Base-by-base conservation (phyloP, 2,113 vertebrate genomes). In the Anguilla rostrata region DNA sequence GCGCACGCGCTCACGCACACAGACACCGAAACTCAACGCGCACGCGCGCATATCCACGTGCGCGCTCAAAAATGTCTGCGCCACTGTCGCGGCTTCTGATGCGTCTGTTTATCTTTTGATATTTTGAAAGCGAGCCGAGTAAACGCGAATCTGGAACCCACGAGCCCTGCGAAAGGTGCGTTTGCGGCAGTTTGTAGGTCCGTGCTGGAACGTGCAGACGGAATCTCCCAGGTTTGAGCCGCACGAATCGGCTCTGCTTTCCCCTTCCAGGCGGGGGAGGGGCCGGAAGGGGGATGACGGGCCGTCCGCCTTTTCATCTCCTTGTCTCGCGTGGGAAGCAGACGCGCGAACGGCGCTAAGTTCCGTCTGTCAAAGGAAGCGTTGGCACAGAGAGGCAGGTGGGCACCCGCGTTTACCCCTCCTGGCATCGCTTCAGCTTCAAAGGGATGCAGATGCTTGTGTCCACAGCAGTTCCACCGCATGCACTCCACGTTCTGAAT, bases 331-430 rank as follows among this genome's bases (percentile, higher is more conserved):
- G 29, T 6, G 71, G 71, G 34, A 75, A 34, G 60, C 20, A 66
- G 60, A 66, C 60, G 22, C 22, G 11, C 60, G 26, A 26, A 66
- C 3, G 20, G 20, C 60, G 60, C 9, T 26, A 26, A 66, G 60
- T 26, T 26, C 18, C 8, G 60, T 66, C 22, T 66, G 60, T 66
- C 60, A 26, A 26, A 26, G 60, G 60, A 22, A 63, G 60, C 60
- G 66, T 11, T 9, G 1, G 66, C n/a, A 12, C 66, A 1, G n/a
- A 29, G 66, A 34, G 66, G 7, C n/a, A 9, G 66, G 66, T n/a
- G 66, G 3, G 22, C 66, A 94, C 91, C 89, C 93, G 89, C 91
- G 88, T 93, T 94, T 94, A 95, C 93, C 93, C 93, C 93, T 53
- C 89, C 92, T 88, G 92, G 39, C 53, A 43, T 22, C 39, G 40